Conservation (phyloP, 2,888 invertebrate genomes). For the Tetranychus piercei region DNA sequence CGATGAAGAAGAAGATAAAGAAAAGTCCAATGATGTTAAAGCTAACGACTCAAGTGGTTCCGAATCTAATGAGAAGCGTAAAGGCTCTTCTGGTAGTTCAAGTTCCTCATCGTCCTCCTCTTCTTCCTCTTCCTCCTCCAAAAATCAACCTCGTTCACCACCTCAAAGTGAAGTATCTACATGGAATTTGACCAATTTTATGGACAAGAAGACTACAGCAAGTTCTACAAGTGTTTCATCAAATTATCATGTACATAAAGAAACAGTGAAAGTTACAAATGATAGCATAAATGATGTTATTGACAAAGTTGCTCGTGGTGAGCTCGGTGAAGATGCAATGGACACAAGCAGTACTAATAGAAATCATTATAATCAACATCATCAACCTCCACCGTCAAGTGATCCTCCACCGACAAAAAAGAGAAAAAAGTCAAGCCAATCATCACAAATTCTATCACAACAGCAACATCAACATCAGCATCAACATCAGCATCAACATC, state of each 20-base stretch:
- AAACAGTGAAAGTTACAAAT: not conserved
- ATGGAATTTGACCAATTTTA: constrained; percentile 17
- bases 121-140: not conserved
- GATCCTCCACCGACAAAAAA: constrained; percentile 12
- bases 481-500: not conserved
- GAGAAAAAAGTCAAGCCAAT: constrained; percentile 14
- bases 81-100: constrained; percentile 3
- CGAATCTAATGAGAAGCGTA: not conserved
- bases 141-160: constrained; percentile 8
- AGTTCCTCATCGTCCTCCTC: not conserved
- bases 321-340: constrained; percentile 13
- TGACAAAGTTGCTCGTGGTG: constrained; percentile 18
- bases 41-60: not conserved
- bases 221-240: constrained; percentile 3
- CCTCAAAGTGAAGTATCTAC: constrained; percentile 15
- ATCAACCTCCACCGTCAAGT: constrained; percentile 7
- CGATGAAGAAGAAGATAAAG: constrained; percentile 15
- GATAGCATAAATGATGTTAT: constrained; percentile 16
- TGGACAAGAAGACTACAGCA: constrained; percentile 17
- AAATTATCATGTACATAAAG: not conserved
- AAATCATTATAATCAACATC: not conserved
- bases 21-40: constrained; percentile 7
- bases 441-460: not conserved
- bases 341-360: not conserved
- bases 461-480: constrained; percentile 1